Evolutionary conservation across 2,113 vertebrate genomes (phyloP).

Genomic region (Clarias batrachus): DNA sequence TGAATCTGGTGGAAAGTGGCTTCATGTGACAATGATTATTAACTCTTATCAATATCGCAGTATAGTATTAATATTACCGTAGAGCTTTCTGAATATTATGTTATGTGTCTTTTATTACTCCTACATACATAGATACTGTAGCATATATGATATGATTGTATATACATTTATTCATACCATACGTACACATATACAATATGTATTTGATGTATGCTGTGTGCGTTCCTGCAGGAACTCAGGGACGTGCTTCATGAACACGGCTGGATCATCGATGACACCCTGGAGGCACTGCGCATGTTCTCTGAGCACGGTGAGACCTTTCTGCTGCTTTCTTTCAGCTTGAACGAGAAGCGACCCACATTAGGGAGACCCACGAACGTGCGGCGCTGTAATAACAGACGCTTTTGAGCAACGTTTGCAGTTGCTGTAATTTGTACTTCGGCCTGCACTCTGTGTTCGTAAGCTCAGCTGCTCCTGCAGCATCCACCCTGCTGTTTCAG

Average conservation of each 20-base stretch:
- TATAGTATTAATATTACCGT: background rate
- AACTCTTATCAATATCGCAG: background rate
- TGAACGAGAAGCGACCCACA: background rate
- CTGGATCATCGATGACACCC: conserved; percentile 82
- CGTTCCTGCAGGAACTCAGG: conserved; percentile 73
- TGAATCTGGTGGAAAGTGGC: background rate
- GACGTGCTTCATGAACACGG: conserved; percentile 80
- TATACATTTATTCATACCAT: too few relatives aligned
- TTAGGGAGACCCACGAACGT: background rate
- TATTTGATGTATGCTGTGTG: conserved; percentile 16
- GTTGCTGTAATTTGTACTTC: background rate
- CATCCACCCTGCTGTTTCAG: conserved; percentile 35
- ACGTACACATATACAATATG: too few relatives aligned
- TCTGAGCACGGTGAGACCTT: conserved; percentile 63
- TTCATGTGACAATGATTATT: background rate
- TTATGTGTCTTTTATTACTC: too few relatives aligned
- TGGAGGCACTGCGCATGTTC: conserved; percentile 78
- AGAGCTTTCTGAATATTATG: background rate
- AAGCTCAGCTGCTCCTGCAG: conserved; percentile 16
- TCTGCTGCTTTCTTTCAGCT: background rate
- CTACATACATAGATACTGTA: too few relatives aligned
- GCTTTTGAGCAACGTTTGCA: background rate
- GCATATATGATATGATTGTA: too few relatives aligned
- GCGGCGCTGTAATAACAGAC: background rate
- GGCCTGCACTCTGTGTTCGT: background rate